Conservation (phyloP, 2,113 vertebrate species). For the Archocentrus centrarchus region DNA sequence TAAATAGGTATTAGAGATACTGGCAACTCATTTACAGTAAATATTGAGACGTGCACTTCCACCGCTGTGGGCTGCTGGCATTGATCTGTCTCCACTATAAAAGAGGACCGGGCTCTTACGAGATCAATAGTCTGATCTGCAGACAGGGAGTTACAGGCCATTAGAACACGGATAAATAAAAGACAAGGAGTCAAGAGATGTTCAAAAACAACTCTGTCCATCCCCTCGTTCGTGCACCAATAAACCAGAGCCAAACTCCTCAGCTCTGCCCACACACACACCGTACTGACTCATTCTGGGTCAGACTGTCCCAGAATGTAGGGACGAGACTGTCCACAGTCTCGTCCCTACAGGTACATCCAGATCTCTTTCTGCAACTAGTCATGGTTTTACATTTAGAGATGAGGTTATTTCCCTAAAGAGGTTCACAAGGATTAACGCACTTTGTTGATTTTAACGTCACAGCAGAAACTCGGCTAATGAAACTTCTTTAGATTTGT, state of each 20-base stretch:
- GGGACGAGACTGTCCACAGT: neutral
- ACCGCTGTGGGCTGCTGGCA: neutral
- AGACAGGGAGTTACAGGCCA: neutral
- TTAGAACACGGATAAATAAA: slow-evolving; percentile 19
- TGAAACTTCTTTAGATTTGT: neutral
- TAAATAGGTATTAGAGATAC: neutral
- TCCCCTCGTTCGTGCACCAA: slow-evolving; percentile 7
- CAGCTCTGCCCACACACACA: neutral
- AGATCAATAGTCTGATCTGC: slow-evolving; percentile 14
- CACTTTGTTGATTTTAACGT: neutral
- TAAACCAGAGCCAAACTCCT: slow-evolving; percentile 3
- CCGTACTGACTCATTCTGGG: slow-evolving; percentile 2
- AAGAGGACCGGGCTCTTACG: neutral
- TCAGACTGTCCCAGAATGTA: too few relatives aligned
- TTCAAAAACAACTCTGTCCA: neutral
- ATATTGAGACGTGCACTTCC: neutral
- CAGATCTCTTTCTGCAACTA: neutral
- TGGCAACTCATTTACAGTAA: neutral
- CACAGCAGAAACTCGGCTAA: neutral
- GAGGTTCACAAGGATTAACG: neutral
- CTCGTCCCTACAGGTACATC: neutral
- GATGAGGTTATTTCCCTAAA: neutral
- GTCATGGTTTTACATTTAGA: neutral
- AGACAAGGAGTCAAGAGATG: slow-evolving; percentile 9
- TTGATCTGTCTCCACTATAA: slow-evolving; percentile 2